phyloP scores from a whole-genome alignment of 2,113 vertebrate species.

The Noctilio leporinus region DNA sequence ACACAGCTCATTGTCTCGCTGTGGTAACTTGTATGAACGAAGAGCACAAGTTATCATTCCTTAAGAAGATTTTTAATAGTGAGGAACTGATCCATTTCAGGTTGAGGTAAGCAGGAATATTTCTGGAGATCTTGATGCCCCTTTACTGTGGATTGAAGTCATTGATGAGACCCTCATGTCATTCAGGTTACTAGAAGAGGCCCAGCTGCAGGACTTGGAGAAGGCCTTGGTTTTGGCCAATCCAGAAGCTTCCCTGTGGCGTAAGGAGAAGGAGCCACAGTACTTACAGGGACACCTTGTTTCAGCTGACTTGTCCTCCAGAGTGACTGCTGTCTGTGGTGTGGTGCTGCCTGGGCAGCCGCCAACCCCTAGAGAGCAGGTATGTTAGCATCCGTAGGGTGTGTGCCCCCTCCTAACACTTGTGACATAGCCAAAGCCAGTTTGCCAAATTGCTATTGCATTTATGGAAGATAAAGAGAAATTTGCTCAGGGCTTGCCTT shows the following conservation, averaged over 20 bases:
- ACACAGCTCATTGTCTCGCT: conserved; percentile 94
- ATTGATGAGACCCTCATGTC: conserved; percentile 6
- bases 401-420: neutral
- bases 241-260: conserved; percentile 84
- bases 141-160: neutral
- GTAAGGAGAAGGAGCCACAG: conserved; percentile 80
- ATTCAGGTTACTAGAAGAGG: conserved; percentile 90
- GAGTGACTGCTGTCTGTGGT: conserved; percentile 90
- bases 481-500: neutral
- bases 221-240: conserved; percentile 90
- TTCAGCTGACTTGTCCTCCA: conserved; percentile 86
- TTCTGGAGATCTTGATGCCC: neutral
- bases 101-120: conserved; percentile 85
- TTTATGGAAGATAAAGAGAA: neutral
- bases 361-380: conserved; percentile 76
- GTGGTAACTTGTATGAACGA: conserved; percentile 95
- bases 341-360: conserved; percentile 85
- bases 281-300: conserved; percentile 85
- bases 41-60: conserved; percentile 92
- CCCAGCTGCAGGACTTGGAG: conserved; percentile 86
- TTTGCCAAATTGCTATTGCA: neutral
- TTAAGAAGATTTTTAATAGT: conserved; percentile 89
- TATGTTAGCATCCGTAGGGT: conserved; percentile 52
- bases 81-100: conserved; percentile 94
- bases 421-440: neutral